Conservation (phyloP, 2,888 invertebrate species). For the Gymnosoma rotundatum region DNA sequence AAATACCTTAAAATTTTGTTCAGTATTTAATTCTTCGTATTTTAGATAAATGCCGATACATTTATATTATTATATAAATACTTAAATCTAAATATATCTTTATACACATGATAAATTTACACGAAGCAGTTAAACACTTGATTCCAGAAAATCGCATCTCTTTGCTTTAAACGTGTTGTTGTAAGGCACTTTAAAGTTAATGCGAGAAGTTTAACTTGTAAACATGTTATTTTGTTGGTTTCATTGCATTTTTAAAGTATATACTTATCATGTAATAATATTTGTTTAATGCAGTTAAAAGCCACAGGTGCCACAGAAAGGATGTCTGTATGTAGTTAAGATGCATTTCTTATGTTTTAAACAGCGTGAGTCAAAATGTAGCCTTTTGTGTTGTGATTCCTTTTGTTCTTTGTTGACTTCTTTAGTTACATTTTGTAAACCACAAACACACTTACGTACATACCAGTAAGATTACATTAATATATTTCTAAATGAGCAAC, state of each 20-base stretch:
- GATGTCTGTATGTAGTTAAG: conserved; percentile 48
- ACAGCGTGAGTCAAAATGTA: conserved; percentile 58
- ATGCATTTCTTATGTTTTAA: conserved; percentile 67
- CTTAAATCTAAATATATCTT: no score
- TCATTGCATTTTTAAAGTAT: not conserved
- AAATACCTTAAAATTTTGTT: no score
- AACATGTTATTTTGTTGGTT: not conserved
- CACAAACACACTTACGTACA: not conserved
- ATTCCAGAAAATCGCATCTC: no score
- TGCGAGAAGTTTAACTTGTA: no score
- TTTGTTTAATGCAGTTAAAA: conserved; percentile 34
- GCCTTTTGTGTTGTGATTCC: conserved; percentile 24
- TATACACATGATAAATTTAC: no score
- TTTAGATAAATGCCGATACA: no score
- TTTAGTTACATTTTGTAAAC: conserved; percentile 37
- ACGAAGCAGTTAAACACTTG: no score
- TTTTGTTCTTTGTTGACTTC: conserved; percentile 34
- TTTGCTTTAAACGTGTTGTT: no score
- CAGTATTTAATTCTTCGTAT: no score
- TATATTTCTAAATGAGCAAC: not conserved
- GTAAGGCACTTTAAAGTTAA: not conserved
- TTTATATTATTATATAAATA: no score
- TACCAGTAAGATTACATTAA: not conserved
- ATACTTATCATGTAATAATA: not conserved
- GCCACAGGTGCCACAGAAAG: conserved; percentile 64